These are phyloP conservation scores for Ryuthela nishihirai DNA, from an alignment of 2,888 invertebrate genomes.

Conservation along the genomic window DNA sequence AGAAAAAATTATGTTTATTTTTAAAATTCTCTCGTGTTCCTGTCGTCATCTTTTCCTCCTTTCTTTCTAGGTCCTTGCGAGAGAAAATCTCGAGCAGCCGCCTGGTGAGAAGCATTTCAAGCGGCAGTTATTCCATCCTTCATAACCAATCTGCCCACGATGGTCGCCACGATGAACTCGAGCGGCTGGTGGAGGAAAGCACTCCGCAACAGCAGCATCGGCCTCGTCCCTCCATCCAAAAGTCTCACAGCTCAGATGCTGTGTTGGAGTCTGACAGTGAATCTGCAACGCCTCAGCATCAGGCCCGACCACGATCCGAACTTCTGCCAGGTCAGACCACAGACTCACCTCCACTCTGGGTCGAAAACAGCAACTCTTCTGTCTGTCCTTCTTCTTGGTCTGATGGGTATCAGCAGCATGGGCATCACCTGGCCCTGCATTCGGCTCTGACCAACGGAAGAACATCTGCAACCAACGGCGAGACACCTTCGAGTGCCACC, in stretches of 20 bases:
- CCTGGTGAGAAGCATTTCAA: constrained; percentile 42
- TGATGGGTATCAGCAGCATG: constrained; percentile 13
- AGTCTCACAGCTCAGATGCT: constrained; percentile 42
- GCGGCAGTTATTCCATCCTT: constrained; percentile 42
- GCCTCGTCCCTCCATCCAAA: constrained; percentile 35
- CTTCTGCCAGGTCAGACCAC: constrained; percentile 6
- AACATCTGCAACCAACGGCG: too few species aligned
- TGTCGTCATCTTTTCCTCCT: too few species aligned
- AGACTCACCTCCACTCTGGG: constrained; percentile 29
- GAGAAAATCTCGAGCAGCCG: constrained; percentile 41
- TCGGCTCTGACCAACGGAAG: constrained; percentile 8
- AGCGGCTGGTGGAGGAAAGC: constrained; percentile 39
- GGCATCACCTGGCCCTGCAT: constrained; percentile 6
- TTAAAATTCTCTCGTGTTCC: neutral
- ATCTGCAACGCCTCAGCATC: constrained; percentile 37
- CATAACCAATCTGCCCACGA: constrained; percentile 30
- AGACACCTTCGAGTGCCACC: too few species aligned
- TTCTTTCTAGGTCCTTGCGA: constrained; percentile 28
- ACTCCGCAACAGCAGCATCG: constrained; percentile 33
- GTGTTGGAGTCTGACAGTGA: constrained; percentile 42
- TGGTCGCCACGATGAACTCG: constrained; percentile 38
- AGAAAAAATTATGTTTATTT: too few species aligned
- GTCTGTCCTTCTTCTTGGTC: constrained; percentile 25
- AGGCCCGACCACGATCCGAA: constrained; percentile 23
- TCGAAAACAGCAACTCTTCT: constrained; percentile 24